Evolutionary conservation across 2,888 invertebrate genomes (phyloP).

Genomic region (Galerucella pusilla): DNA sequence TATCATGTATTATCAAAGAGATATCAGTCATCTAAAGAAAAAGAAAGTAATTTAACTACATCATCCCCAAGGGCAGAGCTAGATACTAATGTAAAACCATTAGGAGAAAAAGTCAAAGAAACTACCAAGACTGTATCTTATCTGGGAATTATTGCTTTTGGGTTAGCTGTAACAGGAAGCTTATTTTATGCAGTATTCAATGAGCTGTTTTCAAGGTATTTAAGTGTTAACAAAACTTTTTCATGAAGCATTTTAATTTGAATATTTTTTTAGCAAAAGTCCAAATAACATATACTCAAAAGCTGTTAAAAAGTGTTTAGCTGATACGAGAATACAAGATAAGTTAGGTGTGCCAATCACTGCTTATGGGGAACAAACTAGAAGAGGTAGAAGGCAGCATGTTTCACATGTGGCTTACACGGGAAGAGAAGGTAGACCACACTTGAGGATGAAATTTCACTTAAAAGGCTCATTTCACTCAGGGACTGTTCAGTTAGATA

Average conservation of each 20-base stretch:
- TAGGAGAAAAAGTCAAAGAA: conserved; percentile 86
- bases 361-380: conserved; percentile 88
- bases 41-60: conserved; percentile 36
- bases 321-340: conserved; percentile 81
- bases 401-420: conserved; percentile 82
- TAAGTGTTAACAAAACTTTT: neutral
- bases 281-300: conserved; percentile 86
- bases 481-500: conserved; percentile 88
- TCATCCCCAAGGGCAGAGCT: conserved; percentile 52
- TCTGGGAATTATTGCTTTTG: conserved; percentile 79
- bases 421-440: conserved; percentile 76
- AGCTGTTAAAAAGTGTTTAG: conserved; percentile 80
- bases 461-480: conserved; percentile 84
- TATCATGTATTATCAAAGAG: conserved; percentile 37
- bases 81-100: conserved; percentile 70
- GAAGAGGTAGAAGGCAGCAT: conserved; percentile 78
- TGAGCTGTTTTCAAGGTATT: conserved; percentile 80
- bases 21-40: conserved; percentile 40
- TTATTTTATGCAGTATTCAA: conserved; percentile 87
- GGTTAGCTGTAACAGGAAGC: conserved; percentile 80
- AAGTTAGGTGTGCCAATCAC: conserved; percentile 91
- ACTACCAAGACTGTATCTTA: conserved; percentile 91
- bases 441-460: conserved; percentile 91
- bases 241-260: neutral
- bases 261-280: conserved; percentile 71